Evolutionary conservation across 2,113 vertebrate species (phyloP).

Genomic region (Clinocottus analis): DNA sequence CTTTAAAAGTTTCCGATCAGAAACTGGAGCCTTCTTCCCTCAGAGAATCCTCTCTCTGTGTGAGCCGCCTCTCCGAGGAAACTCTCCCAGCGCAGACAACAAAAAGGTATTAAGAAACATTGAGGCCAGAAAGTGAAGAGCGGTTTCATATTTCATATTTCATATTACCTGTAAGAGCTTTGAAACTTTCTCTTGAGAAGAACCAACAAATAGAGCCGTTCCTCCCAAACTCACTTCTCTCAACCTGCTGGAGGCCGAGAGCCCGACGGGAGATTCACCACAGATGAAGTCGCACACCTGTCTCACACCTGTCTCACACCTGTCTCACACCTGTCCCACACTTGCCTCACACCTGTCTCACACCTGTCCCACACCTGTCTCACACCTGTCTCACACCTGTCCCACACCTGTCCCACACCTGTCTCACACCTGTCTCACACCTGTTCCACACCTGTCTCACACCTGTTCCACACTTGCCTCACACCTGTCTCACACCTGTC

Average conservation of each 20-base stretch:
- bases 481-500: no score
- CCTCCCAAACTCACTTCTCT: background rate
- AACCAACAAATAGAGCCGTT: conserved; percentile 6
- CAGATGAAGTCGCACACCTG: no score
- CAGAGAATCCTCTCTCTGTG: conserved; percentile 27
- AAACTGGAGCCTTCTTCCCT: conserved; percentile 8
- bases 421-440: no score
- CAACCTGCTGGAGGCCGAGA: conserved; percentile 20
- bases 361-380: no score
- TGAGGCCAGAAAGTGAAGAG: background rate
- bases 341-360: no score
- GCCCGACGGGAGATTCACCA: no score
- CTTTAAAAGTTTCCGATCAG: background rate
- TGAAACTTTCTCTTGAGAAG: conserved; percentile 42
- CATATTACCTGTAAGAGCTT: conserved; percentile 39
- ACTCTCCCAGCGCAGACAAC: background rate
- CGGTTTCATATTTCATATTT: background rate
- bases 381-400: no score
- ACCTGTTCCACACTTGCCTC: no score
- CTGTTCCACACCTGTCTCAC: no score
- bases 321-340: no score
- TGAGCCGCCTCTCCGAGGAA: conserved; percentile 21
- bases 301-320: no score
- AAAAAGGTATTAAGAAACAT: conserved; percentile 13
- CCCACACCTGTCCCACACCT: no score